phyloP scores from a whole-genome alignment of 2,888 invertebrate genomes.

The Bellardia pandia region DNA sequence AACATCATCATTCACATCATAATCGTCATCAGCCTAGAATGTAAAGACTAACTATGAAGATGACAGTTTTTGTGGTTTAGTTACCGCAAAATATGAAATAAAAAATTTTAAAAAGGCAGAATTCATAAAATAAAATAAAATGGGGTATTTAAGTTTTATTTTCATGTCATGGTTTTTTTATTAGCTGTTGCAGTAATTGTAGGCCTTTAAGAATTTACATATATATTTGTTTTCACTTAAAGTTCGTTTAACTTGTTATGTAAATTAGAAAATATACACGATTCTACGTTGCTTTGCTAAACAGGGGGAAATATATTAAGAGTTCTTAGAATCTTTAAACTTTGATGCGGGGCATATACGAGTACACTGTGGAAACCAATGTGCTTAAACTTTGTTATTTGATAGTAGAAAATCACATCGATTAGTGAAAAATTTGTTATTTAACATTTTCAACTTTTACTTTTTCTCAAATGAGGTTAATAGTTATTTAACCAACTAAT shows the following conservation, averaged over 20 bases:
- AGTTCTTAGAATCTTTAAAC: no score
- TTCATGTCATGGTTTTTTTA: constrained; percentile 11
- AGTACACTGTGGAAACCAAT: no score
- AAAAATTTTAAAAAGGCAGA: not conserved
- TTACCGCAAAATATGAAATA: constrained; percentile 23
- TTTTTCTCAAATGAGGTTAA: constrained; percentile 34
- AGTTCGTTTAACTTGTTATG: not conserved
- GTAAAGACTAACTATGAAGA: constrained; percentile 35
- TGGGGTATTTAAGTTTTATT: constrained; percentile 25
- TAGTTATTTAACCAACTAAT: constrained; percentile 28
- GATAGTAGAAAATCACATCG: no score
- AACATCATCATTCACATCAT: not conserved
- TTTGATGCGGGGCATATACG: no score
- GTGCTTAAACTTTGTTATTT: no score
- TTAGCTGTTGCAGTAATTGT: not conserved
- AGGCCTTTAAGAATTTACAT: not conserved
- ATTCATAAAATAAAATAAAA: not conserved
- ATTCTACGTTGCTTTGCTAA: no score
- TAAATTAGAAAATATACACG: no score
- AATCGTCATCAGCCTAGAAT: constrained; percentile 14
- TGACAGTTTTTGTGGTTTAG: constrained; percentile 23
- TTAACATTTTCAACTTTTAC: not conserved
- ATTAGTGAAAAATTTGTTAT: no score
- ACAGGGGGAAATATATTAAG: no score
- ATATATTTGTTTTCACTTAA: not conserved